These are phyloP conservation scores for Lasioglossum albipes DNA, from an alignment of 1,140 invertebrate genomes.

Conservation along the genomic window DNA sequence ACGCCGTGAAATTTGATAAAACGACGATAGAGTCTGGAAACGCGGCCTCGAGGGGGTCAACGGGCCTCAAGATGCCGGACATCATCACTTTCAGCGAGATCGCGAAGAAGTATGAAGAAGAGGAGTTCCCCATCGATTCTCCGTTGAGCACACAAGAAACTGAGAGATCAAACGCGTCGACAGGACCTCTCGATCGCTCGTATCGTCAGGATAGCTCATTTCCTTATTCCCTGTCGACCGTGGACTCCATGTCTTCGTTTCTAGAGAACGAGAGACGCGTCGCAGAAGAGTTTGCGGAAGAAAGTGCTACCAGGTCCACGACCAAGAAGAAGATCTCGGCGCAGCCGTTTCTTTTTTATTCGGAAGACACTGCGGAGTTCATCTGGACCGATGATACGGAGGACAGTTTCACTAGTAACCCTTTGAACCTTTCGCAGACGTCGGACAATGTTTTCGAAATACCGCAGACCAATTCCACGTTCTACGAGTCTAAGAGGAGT, in stretches of 20 bases:
- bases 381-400: conserved; percentile 10
- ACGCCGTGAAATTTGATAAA: conserved; percentile 2
- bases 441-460: not conserved
- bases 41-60: not conserved
- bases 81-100: not conserved
- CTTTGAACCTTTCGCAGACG: conserved; percentile 1
- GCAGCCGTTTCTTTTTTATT: conserved; percentile 10
- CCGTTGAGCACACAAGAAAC: not conserved
- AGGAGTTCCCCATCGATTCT: not conserved
- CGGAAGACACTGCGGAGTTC: not conserved
- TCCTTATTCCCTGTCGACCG: not conserved
- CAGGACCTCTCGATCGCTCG: too few relatives aligned
- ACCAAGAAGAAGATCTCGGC: conserved; percentile 19
- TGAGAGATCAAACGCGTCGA: not conserved
- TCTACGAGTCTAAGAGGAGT: too few relatives aligned
- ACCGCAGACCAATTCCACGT: not conserved
- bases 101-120: not conserved
- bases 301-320: not conserved
- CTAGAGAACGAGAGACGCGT: not conserved
- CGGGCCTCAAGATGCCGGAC: conserved; percentile 10
- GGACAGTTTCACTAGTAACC: not conserved
- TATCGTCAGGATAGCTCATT: not conserved
- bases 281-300: not conserved
- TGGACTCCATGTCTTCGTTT: not conserved
- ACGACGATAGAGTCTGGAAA: not conserved